Evolutionary conservation across 2,797 vertebrate species (phyloP).

Genomic region (Micrastur ruficollis): DNA sequence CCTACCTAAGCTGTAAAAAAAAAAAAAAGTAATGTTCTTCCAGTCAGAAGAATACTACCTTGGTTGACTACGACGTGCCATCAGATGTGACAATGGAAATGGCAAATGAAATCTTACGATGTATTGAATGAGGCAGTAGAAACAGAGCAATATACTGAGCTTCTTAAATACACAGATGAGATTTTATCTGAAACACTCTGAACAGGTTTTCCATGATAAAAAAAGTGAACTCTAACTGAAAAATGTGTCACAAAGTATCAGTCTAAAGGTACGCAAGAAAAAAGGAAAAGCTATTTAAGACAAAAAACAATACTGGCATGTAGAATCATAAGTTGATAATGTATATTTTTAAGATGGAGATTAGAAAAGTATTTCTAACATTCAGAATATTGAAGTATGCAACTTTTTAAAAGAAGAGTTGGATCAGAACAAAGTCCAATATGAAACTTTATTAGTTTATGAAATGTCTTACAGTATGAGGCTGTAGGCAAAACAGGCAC

Average conservation of each 20-base stretch:
- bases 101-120: neutral
- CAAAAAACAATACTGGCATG: neutral
- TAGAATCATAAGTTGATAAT: neutral
- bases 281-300: neutral
- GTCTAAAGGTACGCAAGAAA: neutral
- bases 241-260: neutral
- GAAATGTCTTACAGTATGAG: neutral
- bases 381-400: neutral
- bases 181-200: neutral
- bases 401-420: neutral
- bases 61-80: neutral
- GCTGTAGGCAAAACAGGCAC: neutral
- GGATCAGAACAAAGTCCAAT: neutral
- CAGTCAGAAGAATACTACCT: neutral
- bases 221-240: neutral
- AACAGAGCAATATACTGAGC: neutral
- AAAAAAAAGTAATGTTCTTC: neutral
- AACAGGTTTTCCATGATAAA: neutral
- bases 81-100: neutral
- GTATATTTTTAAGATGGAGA: neutral
- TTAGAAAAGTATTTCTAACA: neutral
- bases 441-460: neutral
- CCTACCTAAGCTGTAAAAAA: neutral
- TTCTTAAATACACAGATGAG: neutral
- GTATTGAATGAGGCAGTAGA: neutral